Percentiles rank a stretch among this genome's conserved stretches.
phyloP scores from a whole-genome alignment of 2,797 vertebrate genomes.

The Lacerta viridis region DNA sequence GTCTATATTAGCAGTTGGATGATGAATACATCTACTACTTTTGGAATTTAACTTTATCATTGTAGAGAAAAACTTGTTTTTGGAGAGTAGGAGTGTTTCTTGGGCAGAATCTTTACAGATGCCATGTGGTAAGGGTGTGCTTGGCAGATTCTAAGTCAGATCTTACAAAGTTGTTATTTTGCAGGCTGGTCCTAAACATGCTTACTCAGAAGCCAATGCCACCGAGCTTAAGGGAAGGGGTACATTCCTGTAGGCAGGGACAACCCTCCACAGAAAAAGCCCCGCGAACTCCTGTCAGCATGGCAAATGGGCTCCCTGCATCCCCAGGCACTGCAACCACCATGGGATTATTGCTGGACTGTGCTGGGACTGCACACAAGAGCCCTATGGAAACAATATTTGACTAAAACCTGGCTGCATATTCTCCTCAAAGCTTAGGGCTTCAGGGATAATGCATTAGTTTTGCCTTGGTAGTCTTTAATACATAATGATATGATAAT shows the following conservation, averaged over 20 bases:
- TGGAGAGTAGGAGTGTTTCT: too few species aligned
- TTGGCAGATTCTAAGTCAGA: background rate
- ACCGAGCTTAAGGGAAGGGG: background rate
- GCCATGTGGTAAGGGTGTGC: background rate
- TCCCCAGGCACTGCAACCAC: background rate
- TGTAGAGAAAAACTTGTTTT: background rate
- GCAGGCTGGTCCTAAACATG: background rate
- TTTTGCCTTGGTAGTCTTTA: slow-evolving; percentile 62
- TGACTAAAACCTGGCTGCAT: slow-evolving; percentile 40
- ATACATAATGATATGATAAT: slow-evolving; percentile 57
- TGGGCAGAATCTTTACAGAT: background rate
- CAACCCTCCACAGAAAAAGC: background rate
- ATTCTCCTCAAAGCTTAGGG: slow-evolving; percentile 47
- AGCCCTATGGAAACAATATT: background rate
- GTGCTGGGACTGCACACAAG: background rate
- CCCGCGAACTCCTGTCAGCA: background rate
- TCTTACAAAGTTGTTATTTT: slow-evolving; percentile 2
- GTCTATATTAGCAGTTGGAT: background rate
- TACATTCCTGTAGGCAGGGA: background rate
- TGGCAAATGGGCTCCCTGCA: background rate
- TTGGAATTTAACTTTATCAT: slow-evolving; percentile 9
- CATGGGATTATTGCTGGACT: background rate
- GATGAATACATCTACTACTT: background rate
- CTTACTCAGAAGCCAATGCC: background rate
- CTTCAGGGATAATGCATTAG: slow-evolving; percentile 41